Evolutionary conservation across 2,888 invertebrate genomes (phyloP).

Genomic region (Pyrrhosoma nymphula): DNA sequence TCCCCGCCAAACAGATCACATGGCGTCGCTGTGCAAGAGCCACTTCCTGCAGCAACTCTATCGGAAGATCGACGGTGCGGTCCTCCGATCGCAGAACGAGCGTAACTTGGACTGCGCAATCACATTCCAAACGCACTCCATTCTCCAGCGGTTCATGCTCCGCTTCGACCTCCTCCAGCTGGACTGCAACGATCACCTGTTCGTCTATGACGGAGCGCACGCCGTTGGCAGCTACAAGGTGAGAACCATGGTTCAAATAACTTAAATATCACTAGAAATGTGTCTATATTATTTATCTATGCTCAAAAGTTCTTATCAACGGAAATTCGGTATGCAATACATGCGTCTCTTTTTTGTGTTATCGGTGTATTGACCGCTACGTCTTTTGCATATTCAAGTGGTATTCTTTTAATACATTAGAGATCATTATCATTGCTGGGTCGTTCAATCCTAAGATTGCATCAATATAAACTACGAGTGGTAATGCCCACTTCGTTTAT

Average conservation of each 20-base stretch:
- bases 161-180: slow-evolving; percentile 94
- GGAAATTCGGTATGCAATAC: no score
- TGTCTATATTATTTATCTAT: no score
- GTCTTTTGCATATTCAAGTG: no score
- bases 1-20: slow-evolving; percentile 84
- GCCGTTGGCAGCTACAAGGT: slow-evolving; percentile 94
- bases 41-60: slow-evolving; percentile 93
- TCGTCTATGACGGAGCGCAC: slow-evolving; percentile 95
- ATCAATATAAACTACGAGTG: no score
- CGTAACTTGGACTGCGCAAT: slow-evolving; percentile 94
- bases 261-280: no score
- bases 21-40: slow-evolving; percentile 93
- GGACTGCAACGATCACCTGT: slow-evolving; percentile 96
- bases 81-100: slow-evolving; percentile 94
- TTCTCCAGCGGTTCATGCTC: slow-evolving; percentile 95
- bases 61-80: slow-evolving; percentile 94
- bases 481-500: no score
- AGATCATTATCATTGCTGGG: no score
- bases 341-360: no score
- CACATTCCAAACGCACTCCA: slow-evolving; percentile 96
- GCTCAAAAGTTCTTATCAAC: no score
- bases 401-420: no score
- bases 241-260: slow-evolving; percentile 73
- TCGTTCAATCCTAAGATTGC: no score
- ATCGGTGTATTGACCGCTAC: background rate